These are phyloP conservation scores for Cryptotermes secundus DNA, from an alignment of 1,140 invertebrate genomes.

Conservation along the genomic window DNA sequence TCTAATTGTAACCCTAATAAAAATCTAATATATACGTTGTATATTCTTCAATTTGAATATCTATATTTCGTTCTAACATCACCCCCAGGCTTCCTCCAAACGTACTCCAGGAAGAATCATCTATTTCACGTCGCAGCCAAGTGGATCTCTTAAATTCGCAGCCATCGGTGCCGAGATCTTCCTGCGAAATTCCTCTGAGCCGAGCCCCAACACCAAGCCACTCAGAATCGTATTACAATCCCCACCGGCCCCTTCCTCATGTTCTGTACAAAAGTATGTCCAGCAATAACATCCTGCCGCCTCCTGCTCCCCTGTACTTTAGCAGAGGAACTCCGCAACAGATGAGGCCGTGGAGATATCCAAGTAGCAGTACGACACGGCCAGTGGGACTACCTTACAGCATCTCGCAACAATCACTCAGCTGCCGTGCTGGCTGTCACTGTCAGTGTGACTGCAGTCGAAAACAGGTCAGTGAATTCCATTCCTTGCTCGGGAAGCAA, in stretches of 20 bases:
- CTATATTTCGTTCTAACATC: too few relatives aligned
- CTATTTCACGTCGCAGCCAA: neutral
- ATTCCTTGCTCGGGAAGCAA: neutral
- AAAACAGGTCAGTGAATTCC: neutral
- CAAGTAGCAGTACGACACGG: neutral
- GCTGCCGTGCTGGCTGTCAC: neutral
- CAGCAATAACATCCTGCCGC: neutral
- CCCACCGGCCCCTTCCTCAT: neutral
- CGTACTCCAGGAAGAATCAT: neutral
- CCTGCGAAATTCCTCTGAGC: neutral
- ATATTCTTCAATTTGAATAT: too few relatives aligned
- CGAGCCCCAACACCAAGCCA: neutral
- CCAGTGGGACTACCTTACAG: neutral
- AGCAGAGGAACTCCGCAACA: neutral
- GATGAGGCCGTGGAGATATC: neutral
- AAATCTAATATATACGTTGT: too few relatives aligned
- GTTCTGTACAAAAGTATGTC: neutral
- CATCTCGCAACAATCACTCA: conserved; percentile 24
- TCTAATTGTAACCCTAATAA: too few relatives aligned
- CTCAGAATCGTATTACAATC: neutral
- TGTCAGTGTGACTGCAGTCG: conserved; percentile 9
- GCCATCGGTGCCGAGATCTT: neutral
- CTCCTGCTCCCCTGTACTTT: neutral
- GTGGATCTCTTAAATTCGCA: neutral
- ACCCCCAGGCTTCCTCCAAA: neutral